Percentiles rank a stretch among this genome's conserved stretches.
phyloP scores from a whole-genome alignment of 2,113 vertebrate species.

The Leucosticte australis region DNA sequence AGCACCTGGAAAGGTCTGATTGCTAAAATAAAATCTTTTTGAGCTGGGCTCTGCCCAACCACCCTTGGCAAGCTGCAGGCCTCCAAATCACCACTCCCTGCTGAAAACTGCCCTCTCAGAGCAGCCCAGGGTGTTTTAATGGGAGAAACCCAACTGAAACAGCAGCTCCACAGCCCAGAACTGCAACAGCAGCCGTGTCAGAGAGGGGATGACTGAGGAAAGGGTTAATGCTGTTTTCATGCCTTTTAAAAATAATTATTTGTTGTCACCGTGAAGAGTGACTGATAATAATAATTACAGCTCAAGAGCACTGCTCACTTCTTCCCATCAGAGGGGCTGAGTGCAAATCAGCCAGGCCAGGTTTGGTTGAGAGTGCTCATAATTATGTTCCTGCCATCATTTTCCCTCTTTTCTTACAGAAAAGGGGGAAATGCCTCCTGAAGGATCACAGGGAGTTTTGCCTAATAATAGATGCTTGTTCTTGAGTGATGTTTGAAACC shows the following conservation, averaged over 20 bases:
- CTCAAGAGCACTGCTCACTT: neutral
- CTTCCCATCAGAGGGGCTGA: slow-evolving; percentile 4
- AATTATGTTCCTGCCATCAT: slow-evolving; percentile 44
- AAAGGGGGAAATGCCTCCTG: neutral
- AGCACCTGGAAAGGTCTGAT: neutral
- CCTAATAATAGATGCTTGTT: neutral
- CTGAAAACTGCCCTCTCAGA: neutral
- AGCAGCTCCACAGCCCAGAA: neutral
- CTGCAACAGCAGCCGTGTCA: neutral
- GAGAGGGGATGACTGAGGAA: neutral
- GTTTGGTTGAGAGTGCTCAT: neutral
- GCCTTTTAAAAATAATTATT: slow-evolving; percentile 33
- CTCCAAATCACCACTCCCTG: neutral
- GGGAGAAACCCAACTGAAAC: neutral
- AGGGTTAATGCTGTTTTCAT: slow-evolving; percentile 47
- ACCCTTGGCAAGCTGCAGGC: neutral
- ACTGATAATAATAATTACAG: slow-evolving; percentile 40
- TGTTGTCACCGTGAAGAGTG: neutral
- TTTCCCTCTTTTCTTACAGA: slow-evolving; percentile 1
- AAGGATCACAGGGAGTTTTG: slow-evolving; percentile 18
- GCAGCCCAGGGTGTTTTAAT: neutral
- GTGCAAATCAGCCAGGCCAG: slow-evolving; percentile 25
- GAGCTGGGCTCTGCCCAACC: neutral
- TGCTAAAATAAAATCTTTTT: neutral
- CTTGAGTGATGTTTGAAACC: neutral